These are phyloP conservation scores for Conus ventricosus DNA, from an alignment of 1,140 invertebrate species.

Conservation along the genomic window DNA sequence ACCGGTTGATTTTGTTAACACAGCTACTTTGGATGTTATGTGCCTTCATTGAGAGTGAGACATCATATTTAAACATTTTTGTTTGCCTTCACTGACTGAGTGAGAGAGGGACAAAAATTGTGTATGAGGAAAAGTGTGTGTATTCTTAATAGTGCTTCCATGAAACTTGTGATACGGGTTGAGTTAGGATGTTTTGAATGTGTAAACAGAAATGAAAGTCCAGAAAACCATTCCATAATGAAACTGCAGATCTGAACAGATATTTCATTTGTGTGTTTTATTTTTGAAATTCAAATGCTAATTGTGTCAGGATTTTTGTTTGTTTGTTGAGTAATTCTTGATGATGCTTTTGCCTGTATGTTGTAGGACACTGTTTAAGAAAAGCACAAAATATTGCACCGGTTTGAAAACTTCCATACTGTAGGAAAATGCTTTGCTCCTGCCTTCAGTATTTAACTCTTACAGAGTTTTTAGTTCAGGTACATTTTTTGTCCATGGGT, in stretches of 20 bases:
- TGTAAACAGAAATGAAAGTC: not conserved
- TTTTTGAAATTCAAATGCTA: not conserved
- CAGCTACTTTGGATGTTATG: not conserved
- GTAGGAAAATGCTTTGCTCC: not conserved
- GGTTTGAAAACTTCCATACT: not conserved
- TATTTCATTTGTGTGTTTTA: not conserved
- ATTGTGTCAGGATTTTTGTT: no score
- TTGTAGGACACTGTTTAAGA: not conserved
- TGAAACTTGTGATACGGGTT: not conserved
- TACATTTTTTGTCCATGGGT: not conserved
- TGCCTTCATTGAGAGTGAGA: not conserved
- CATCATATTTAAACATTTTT: not conserved
- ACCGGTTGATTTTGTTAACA: not conserved
- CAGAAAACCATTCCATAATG: not conserved
- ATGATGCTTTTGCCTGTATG: not conserved
- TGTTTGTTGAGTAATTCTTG: not conserved
- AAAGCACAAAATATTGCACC: not conserved
- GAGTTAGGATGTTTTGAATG: not conserved
- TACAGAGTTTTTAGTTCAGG: no score
- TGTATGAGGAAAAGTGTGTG: not conserved
- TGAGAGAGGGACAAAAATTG: not conserved
- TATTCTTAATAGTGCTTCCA: not conserved
- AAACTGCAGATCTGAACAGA: slow-evolving; percentile 1
- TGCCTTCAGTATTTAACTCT: not conserved
- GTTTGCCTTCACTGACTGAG: not conserved